Base-by-base conservation (phyloP, 2,113 vertebrate species). In the Taurulus bubalis region DNA sequence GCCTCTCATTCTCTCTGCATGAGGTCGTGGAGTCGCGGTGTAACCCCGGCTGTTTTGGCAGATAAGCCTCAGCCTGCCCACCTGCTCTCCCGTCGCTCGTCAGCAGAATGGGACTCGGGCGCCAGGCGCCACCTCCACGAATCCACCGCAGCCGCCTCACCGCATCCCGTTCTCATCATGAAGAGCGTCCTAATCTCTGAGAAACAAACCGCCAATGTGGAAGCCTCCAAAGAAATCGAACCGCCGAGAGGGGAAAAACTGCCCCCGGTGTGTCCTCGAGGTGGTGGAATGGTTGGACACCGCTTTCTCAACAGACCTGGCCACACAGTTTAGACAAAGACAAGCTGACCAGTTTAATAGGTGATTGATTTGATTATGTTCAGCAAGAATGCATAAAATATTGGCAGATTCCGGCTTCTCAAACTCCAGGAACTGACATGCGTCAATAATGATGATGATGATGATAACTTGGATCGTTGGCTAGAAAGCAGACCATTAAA, bases 1-100 rank as follows among this genome's bases (percentile, higher is more conserved):
- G 74, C 77, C 73, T 87, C 87, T 89, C 72, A 70, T 88, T 84
- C 85, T 91, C 90, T 49, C 86, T 38, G 79, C 70, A 4, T 92
- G 87, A 71, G 73, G 82, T 71, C 47, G 71, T 5, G 73, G 77
- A 84, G 74, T 89, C 75, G 79, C 83, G 67, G 82, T 67, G 87
- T 56, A 64, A 82, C 87, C 82, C 91, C 72, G 89, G 92, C 93
- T 95, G 93, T 88, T 93, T 87, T 90, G 90, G 83, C 89, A 93
- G 93, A 94, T 94, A 94, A 93, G 89, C 88, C 74, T 56, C 77
- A 59, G 69, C 60, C 85, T 58, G 85, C 85, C 87, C 88, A 86
- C 90, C 77, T 74, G 74, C 82, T 78, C 66, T 81, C 89, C 84
- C 12, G 72, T 86, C 65, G 82, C 82, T 88, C 62, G 53, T 92